A percentile compares a stretch with the other conserved stretches of the same genome.
These are phyloP conservation scores for Tipula confusa DNA, from an alignment of 2,888 invertebrate species.

Conservation along the genomic window DNA sequence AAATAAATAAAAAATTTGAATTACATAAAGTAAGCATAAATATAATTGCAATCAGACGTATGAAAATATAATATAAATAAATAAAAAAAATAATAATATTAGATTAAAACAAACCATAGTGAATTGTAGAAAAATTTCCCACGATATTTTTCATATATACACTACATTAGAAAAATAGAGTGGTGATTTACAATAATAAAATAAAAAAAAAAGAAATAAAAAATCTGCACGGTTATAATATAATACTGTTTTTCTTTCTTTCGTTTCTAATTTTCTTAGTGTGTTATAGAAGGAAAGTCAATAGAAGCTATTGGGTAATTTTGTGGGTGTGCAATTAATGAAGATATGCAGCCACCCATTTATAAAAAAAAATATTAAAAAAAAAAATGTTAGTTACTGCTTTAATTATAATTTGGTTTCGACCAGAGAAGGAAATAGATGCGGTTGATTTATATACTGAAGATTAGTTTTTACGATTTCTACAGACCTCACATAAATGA, in stretches of 20 bases:
- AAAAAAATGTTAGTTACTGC: not conserved
- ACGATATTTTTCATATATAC: not conserved
- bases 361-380: not conserved
- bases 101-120: not conserved
- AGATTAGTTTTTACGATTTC: no score
- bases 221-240: slow-evolving; percentile 5
- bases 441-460: no score
- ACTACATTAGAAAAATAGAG: not conserved
- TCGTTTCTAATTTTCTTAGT: not conserved
- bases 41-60: slow-evolving; percentile 3
- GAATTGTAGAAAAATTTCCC: slow-evolving; percentile 6
- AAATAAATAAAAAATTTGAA: not conserved
- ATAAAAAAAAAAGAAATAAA: not conserved
- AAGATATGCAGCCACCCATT: slow-evolving; percentile 9
- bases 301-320: slow-evolving; percentile 25
- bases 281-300: not conserved
- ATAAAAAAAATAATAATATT: not conserved
- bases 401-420: not conserved
- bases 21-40: not conserved
- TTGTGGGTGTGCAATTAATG: not conserved
- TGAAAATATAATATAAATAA: not conserved
- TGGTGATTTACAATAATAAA: not conserved
- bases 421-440: no score
- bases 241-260: no score
- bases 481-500: no score